A percentile compares a stretch with the other conserved stretches of the same genome.
Evolutionary conservation across 2,113 vertebrate species (phyloP).

Genomic region (Tyrannus savana): DNA sequence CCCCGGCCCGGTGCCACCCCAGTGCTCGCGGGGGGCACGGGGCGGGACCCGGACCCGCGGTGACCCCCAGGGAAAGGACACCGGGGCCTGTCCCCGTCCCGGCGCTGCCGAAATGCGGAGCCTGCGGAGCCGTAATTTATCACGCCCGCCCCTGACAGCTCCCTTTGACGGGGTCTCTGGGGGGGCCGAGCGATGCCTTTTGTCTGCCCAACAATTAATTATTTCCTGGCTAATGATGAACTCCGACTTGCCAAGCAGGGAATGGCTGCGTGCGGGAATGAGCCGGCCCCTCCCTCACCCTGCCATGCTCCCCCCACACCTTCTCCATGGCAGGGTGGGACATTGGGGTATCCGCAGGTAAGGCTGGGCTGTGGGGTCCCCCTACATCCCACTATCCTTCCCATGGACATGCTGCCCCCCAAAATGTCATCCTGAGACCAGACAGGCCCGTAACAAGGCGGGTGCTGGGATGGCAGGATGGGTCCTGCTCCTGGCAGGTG

Average conservation of each 20-base stretch:
- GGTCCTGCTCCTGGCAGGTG: not conserved
- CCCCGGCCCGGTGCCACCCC: not conserved
- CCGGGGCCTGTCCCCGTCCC: not conserved
- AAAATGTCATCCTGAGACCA: fast-evolving
- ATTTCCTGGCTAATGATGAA: conserved; percentile 73
- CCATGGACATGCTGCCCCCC: fast-evolving
- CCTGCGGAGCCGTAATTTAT: not conserved
- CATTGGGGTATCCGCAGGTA: fast-evolving
- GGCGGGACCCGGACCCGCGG: fast-evolving
- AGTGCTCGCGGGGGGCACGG: fast-evolving
- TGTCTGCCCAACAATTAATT: conserved; percentile 77
- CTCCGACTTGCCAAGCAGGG: conserved; percentile 20
- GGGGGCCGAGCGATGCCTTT: conserved; percentile 51
- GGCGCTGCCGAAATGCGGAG: not conserved
- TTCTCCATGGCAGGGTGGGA: fast-evolving
- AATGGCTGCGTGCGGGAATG: not conserved
- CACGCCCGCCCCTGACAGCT: conserved; percentile 11
- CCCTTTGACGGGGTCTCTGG: conserved; percentile 41
- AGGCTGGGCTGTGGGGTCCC: not conserved
- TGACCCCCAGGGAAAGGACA: not conserved
- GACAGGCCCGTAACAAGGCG: fast-evolving
- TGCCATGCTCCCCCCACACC: fast-evolving
- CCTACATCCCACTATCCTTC: not conserved
- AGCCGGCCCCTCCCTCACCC: not conserved
- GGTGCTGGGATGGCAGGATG: not conserved